Conservation (phyloP, 2,888 invertebrate species). For the Folsomia candida region DNA sequence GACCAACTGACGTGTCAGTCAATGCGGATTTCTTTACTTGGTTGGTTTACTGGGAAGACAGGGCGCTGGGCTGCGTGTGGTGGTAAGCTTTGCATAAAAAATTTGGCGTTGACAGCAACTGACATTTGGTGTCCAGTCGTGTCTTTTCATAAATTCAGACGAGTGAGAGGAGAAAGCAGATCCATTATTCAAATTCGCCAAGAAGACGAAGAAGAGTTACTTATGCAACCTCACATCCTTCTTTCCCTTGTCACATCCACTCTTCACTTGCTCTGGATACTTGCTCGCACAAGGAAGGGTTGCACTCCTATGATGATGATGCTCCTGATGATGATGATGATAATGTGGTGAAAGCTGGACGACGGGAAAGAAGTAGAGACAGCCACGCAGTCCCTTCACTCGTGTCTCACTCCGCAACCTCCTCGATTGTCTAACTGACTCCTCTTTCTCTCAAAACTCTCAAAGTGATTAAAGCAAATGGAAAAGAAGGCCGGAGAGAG, state of each 20-base stretch:
- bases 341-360: no score
- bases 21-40: neutral
- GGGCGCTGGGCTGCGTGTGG: neutral
- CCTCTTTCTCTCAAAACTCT: neutral
- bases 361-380: no score
- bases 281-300: no score
- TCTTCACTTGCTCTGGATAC: neutral
- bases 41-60: neutral
- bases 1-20: neutral
- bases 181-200: constrained; percentile 7
- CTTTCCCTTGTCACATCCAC: neutral
- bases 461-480: neutral
- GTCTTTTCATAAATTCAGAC: constrained; percentile 4
- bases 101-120: neutral
- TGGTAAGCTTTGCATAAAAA: constrained; percentile 2
- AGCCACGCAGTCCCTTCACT: no score
- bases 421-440: no score
- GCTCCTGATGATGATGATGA: no score
- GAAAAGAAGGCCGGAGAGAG: no score
- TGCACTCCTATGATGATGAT: neutral
- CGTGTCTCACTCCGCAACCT: no score
- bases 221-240: constrained; percentile 1
- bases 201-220: neutral
- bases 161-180: neutral
- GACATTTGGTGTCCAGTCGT: constrained; percentile 7